Conservation (phyloP, 2,797 vertebrate species). For the Phoebastria nigripes region DNA sequence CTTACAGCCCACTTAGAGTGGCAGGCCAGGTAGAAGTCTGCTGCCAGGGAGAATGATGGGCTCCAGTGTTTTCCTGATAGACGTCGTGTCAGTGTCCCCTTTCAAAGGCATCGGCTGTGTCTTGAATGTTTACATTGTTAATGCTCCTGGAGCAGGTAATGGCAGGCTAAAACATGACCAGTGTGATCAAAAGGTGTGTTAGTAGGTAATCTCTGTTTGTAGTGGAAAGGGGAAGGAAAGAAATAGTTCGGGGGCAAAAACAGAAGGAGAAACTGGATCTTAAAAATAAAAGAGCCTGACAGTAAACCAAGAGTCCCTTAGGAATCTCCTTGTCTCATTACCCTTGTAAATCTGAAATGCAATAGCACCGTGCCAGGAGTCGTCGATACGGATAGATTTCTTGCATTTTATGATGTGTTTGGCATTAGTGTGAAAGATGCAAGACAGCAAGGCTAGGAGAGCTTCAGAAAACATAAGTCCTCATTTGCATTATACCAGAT, state of each 20-base stretch:
- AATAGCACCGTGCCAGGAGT: conserved; percentile 74
- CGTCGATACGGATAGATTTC: conserved; percentile 73
- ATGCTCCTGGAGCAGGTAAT: background rate
- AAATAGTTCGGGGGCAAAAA: background rate
- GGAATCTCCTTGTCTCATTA: conserved; percentile 67
- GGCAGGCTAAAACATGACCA: conserved; percentile 46
- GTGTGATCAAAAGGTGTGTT: background rate
- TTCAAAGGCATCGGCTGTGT: conserved; percentile 18
- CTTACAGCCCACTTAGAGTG: conserved; percentile 36
- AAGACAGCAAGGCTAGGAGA: background rate
- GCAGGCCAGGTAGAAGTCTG: conserved; percentile 22
- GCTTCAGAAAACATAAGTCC: background rate
- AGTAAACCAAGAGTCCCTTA: conserved; percentile 78
- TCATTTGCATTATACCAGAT: background rate
- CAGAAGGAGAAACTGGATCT: background rate
- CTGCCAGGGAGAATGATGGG: background rate
- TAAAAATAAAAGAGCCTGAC: conserved; percentile 2
- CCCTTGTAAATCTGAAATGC: conserved; percentile 79
- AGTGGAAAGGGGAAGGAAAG: background rate
- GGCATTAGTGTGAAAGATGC: background rate
- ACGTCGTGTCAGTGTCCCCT: conserved; percentile 14
- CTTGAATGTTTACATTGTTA: conserved; percentile 57
- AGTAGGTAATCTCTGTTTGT: background rate
- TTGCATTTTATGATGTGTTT: background rate
- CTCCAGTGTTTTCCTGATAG: conserved; percentile 15